Conservation (phyloP, 1,140 invertebrate species). For the Branchinecta lynchi region DNA sequence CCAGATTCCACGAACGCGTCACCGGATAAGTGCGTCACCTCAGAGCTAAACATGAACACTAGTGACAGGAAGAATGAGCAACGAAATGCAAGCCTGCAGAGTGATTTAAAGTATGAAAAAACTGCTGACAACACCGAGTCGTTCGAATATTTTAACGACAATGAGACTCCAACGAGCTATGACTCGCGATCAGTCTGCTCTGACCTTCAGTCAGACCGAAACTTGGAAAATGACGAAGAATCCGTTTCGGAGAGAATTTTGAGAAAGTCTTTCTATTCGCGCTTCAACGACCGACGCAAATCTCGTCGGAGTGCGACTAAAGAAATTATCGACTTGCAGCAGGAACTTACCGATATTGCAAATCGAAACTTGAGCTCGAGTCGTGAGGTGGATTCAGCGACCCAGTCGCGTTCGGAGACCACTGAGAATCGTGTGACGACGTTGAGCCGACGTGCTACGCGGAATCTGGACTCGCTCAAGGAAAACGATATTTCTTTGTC, state of each 20-base stretch:
- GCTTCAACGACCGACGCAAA: conserved; percentile 45
- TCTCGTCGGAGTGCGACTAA: conserved; percentile 16
- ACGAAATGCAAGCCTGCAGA: background rate
- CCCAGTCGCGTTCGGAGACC: background rate
- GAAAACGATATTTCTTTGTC: background rate
- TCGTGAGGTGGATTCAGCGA: background rate
- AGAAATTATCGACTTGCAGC: conserved; percentile 12
- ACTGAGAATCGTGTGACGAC: background rate
- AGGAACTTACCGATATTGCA: background rate
- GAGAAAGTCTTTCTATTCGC: conserved; percentile 69
- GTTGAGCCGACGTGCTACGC: background rate
- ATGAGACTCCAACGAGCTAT: conserved; percentile 32
- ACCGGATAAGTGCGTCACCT: background rate
- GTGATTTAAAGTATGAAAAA: background rate
- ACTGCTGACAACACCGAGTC: background rate
- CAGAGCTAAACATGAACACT: background rate
- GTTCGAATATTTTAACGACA: background rate
- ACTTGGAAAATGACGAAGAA: conserved; percentile 39
- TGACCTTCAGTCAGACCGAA: conserved; percentile 31
- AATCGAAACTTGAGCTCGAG: background rate
- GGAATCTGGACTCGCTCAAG: background rate
- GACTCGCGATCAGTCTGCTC: conserved; percentile 53
- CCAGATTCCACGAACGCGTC: background rate
- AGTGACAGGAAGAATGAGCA: background rate
- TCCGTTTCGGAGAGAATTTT: conserved; percentile 67